These are phyloP conservation scores for Styela clava DNA, from an alignment of 23 tunicate genomes.

Conservation along the genomic window DNA sequence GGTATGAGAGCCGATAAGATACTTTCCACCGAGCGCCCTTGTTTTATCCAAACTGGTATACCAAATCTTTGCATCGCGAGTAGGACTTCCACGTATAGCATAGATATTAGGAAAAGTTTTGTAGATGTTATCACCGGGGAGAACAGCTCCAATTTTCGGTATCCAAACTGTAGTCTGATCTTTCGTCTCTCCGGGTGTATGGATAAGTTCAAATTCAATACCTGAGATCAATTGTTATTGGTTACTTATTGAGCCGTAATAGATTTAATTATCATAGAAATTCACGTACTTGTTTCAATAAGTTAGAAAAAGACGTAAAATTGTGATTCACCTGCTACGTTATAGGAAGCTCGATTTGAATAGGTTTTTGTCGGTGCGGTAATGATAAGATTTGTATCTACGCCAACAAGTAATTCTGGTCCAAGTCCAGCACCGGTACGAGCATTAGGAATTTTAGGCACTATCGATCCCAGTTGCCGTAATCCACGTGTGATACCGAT, in stretches of 20 bases:
- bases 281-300: no score
- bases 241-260: no score
- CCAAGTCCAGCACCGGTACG: neutral
- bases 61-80: constrained; percentile 53
- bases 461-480: constrained; percentile 4
- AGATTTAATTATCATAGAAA: no score
- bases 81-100: constrained; percentile 76
- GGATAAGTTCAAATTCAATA: constrained; percentile 47
- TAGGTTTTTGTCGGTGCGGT: constrained; percentile 6
- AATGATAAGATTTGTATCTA: neutral
- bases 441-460: neutral
- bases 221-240: no score
- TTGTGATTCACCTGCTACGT: neutral
- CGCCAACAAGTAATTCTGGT: neutral
- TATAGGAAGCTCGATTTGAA: neutral
- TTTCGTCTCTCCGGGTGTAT: constrained; percentile 95
- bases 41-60: constrained; percentile 49
- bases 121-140: constrained; percentile 87
- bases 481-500: constrained; percentile 1
- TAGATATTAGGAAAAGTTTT: constrained; percentile 82
- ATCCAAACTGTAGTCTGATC: constrained; percentile 83
- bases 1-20: constrained; percentile 71
- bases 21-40: constrained; percentile 33
- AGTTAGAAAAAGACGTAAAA: no score
- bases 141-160: constrained; percentile 54